These are phyloP conservation scores for Julus scanicus DNA, from an alignment of 2,888 invertebrate genomes.

Conservation along the genomic window DNA sequence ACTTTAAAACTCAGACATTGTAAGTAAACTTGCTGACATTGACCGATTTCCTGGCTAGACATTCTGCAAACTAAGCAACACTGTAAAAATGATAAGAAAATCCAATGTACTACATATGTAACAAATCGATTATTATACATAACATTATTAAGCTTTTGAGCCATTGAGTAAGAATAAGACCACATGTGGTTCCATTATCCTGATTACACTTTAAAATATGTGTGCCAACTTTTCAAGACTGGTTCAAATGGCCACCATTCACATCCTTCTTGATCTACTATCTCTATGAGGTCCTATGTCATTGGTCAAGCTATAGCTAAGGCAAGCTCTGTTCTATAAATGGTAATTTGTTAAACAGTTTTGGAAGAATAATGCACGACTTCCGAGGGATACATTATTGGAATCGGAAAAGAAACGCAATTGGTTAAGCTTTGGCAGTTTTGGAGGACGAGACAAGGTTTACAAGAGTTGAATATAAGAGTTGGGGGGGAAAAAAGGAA, in stretches of 20 bases:
- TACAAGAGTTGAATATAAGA: neutral
- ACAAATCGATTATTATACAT: too few relatives aligned
- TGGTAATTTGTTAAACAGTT: neutral
- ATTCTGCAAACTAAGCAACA: neutral
- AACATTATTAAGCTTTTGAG: too few relatives aligned
- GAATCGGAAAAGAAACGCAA: neutral
- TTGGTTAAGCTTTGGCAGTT: constrained; percentile 31
- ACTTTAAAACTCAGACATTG: neutral
- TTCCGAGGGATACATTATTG: neutral
- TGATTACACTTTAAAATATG: neutral
- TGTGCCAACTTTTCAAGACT: neutral
- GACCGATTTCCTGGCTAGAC: constrained; percentile 15
- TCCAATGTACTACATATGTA: too few relatives aligned
- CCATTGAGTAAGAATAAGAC: too few relatives aligned
- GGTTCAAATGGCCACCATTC: neutral
- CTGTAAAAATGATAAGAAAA: too few relatives aligned
- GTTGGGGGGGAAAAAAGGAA: neutral
- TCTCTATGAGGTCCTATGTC: neutral
- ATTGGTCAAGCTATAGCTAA: neutral
- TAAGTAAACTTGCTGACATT: neutral
- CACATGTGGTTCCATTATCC: too few relatives aligned
- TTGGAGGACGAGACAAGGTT: neutral
- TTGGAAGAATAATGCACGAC: neutral
- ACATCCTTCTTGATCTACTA: neutral
- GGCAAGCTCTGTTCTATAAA: neutral